Evolutionary conservation across 2,888 invertebrate species (phyloP).

Genomic region (Oscheius sp.): DNA sequence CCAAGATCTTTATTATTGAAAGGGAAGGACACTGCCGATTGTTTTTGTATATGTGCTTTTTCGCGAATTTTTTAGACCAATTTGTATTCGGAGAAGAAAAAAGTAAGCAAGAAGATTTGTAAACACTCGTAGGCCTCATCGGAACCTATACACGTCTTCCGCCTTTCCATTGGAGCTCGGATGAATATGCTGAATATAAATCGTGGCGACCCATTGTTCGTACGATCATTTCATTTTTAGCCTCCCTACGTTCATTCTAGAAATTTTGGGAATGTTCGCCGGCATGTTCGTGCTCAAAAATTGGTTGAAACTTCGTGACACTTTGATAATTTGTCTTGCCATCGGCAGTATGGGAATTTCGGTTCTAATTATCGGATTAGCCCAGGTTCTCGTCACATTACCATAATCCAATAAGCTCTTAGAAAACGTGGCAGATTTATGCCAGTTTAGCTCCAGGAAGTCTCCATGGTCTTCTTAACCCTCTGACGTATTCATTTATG

Average conservation of each 20-base stretch:
- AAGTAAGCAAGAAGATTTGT: constrained; percentile 35
- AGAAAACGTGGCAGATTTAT: constrained; percentile 61
- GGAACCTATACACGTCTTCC: constrained; percentile 63
- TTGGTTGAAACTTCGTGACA: constrained; percentile 57
- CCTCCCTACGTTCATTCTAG: constrained; percentile 44
- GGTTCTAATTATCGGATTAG: constrained; percentile 61
- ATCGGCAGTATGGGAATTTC: constrained; percentile 57
- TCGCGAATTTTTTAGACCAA: constrained; percentile 63
- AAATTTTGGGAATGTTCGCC: constrained; percentile 62
- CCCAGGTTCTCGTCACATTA: constrained; percentile 39
- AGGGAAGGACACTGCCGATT: constrained; percentile 52
- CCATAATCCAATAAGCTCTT: background rate
- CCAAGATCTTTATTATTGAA: constrained; percentile 47
- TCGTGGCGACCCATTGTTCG: constrained; percentile 60
- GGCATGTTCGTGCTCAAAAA: constrained; percentile 62
- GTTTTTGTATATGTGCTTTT: constrained; percentile 59
- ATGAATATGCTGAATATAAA: constrained; percentile 60
- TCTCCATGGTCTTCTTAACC: constrained; percentile 65
- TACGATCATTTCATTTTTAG: too few species aligned
- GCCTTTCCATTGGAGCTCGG: constrained; percentile 63
- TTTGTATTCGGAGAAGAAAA: constrained; percentile 67
- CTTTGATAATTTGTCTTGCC: constrained; percentile 56
- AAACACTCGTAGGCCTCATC: constrained; percentile 43
- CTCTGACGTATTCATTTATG: constrained; percentile 64
- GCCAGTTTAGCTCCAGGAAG: constrained; percentile 59